A percentile compares a stretch with the other conserved stretches of the same genome.
phyloP scores from a whole-genome alignment of 2,888 invertebrate genomes.

The Micoletzkya japonica region DNA sequence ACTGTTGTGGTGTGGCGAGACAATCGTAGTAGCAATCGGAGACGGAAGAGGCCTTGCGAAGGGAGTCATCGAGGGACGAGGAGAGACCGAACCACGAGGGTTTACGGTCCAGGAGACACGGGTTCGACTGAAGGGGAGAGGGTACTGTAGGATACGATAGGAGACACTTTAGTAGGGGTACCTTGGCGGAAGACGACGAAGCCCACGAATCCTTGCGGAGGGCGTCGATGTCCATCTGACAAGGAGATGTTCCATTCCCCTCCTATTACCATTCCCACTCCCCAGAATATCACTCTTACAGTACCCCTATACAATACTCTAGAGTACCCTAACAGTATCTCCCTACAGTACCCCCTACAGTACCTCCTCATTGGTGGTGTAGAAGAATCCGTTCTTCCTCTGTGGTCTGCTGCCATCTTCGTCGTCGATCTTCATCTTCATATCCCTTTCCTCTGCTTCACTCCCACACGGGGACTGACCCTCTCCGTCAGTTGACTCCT shows the following conservation, averaged over 20 bases:
- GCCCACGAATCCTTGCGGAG: conserved; percentile 57
- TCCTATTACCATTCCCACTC: not conserved
- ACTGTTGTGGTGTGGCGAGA: conserved; percentile 29
- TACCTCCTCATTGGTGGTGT: conserved; percentile 32
- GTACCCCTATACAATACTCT: not conserved
- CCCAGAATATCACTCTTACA: not conserved
- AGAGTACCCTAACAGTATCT: conserved; percentile 20
- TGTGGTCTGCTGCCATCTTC: conserved; percentile 36
- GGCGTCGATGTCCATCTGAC: conserved; percentile 49
- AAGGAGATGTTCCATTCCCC: conserved; percentile 36
- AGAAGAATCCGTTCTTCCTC: conserved; percentile 52
- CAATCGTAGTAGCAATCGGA: conserved; percentile 43
- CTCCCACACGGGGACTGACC: too few species aligned
- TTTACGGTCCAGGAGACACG: not conserved
- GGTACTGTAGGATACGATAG: too few species aligned
- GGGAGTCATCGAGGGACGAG: conserved; percentile 16
- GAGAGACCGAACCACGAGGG: conserved; percentile 7
- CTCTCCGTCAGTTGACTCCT: too few species aligned
- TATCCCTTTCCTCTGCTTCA: conserved; percentile 5
- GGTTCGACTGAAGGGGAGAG: not conserved
- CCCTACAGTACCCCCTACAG: not conserved
- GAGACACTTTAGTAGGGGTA: too few species aligned
- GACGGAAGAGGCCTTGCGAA: conserved; percentile 35
- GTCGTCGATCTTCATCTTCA: conserved; percentile 34
- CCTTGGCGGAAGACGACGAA: conserved; percentile 43